A percentile compares a stretch with the other conserved stretches of the same genome.
Evolutionary conservation across 2,888 invertebrate species (phyloP).

Genomic region (Watsonalla cultraria): DNA sequence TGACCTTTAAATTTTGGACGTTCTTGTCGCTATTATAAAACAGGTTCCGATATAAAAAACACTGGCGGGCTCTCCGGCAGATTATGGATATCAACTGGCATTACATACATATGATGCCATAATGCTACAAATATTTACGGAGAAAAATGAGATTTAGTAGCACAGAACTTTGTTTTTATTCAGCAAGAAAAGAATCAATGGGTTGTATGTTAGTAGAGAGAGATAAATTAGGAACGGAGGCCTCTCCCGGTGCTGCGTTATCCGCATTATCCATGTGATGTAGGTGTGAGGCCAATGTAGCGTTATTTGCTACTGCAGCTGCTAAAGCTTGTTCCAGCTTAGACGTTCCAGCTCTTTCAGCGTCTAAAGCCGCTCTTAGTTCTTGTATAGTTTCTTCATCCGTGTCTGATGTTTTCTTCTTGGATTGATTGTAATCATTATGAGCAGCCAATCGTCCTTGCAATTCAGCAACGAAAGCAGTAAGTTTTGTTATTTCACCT

Average conservation of each 20-base stretch:
- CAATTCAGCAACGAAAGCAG: conserved; percentile 43
- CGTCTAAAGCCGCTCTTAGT: conserved; percentile 47
- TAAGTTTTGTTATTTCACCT: conserved; percentile 58
- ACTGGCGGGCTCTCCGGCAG: conserved; percentile 31
- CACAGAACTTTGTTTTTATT: conserved; percentile 28
- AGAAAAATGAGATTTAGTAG: background rate
- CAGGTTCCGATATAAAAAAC: conserved; percentile 49
- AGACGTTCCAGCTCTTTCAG: conserved; percentile 50
- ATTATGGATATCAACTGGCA: conserved; percentile 15
- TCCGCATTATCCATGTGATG: conserved; percentile 36
- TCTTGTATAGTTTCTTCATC: conserved; percentile 44
- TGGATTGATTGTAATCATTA: conserved; percentile 5
- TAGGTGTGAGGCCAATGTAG: conserved; percentile 43
- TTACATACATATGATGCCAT: background rate
- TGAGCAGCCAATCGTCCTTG: conserved; percentile 32
- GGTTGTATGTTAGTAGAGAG: conserved; percentile 41
- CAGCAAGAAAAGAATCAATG: conserved; percentile 63
- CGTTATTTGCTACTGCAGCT: conserved; percentile 57
- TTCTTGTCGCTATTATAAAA: conserved; percentile 40
- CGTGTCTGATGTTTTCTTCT: conserved; percentile 9
- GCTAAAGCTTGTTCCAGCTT: conserved; percentile 54
- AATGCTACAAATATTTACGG: background rate
- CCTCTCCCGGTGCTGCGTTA: conserved; percentile 11
- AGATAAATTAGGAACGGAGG: conserved; percentile 22
- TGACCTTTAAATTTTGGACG: conserved; percentile 41